Evolutionary conservation across 1,140 invertebrate genomes (phyloP).

Genomic region (Achatina immaculata): DNA sequence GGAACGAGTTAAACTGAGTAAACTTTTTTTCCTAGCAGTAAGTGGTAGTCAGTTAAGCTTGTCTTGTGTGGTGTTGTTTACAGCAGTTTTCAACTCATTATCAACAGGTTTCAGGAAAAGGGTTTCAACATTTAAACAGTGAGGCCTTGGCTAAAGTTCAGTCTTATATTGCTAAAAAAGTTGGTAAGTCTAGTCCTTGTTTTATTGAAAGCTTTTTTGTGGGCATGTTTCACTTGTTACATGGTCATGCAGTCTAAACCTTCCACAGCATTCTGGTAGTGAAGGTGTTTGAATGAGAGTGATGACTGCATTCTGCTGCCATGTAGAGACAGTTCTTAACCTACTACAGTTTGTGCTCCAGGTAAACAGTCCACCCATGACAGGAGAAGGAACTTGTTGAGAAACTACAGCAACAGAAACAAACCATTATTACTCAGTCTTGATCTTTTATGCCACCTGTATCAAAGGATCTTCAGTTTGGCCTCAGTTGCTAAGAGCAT

Average conservation of each 20-base stretch:
- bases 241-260: not conserved
- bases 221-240: not conserved
- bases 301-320: not conserved
- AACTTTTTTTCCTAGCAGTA: not conserved
- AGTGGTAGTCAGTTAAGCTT: not conserved
- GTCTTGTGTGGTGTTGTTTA: not conserved
- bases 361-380: not conserved
- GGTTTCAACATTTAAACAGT: conserved; percentile 34
- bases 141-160: conserved; percentile 56
- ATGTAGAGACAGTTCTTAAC: not conserved
- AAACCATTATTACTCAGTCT: no score
- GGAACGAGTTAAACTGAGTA: not conserved
- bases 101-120: conserved; percentile 38
- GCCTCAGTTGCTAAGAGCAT: no score
- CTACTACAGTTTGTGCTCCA: not conserved
- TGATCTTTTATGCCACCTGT: no score
- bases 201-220: not conserved
- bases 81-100: not conserved
- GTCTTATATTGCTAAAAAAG: conserved; percentile 60
- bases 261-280: not conserved
- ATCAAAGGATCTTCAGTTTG: no score
- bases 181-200: conserved; percentile 51
- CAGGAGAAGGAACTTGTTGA: no score
- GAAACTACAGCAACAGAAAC: no score
- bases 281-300: not conserved